Evolutionary conservation across 2,797 vertebrate species (phyloP), one percentile per base, ranked within the genome.

Genomic region (Periparus ater): DNA sequence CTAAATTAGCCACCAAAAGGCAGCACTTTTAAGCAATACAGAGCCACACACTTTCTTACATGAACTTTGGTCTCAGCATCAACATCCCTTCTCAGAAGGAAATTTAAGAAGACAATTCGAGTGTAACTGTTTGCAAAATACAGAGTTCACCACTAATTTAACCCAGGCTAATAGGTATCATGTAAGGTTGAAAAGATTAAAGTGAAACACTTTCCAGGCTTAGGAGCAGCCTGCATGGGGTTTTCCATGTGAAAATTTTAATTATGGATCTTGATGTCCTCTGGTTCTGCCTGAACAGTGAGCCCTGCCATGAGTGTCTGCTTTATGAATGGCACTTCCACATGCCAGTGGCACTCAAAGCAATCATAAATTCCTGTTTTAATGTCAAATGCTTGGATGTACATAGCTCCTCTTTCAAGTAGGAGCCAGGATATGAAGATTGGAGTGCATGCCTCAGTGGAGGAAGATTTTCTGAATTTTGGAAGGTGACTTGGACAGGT

Each of bases 401-500:
- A 10, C 11, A 6, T 55, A 83, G 75, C 60, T 91, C 38, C 38
- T 78, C 55, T 84, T 93, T 78, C 58, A 78, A 63, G 50, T 34
- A 40, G 53, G 40, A 81, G 79, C 50, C 30, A 92, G 83, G 42
- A 68, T 13, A 2, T 77, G 38, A 82, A 68, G 44, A 95, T 17
- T 30, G 72, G n/a, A 90, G 53, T 13, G 26, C 17, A 25, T 23
- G 51, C 45, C 32, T 94, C 68, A 61, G 29, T 15, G 36, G 45
- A 74, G 68, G 88, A 40, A 63, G 77, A 38, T 88, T 48, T 75
- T 84, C 91, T 84, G 76, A 53, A 32, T 81, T 95, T 89, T 75
- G 51, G 16, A 62, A 94, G 70, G 68, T 91, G 65, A 80, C 67
- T 92, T 96, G 88, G 67, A 57, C 72, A 44, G 83, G 82, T 95